Conservation (phyloP, 2,888 invertebrate genomes). For the Carcina quercana region DNA sequence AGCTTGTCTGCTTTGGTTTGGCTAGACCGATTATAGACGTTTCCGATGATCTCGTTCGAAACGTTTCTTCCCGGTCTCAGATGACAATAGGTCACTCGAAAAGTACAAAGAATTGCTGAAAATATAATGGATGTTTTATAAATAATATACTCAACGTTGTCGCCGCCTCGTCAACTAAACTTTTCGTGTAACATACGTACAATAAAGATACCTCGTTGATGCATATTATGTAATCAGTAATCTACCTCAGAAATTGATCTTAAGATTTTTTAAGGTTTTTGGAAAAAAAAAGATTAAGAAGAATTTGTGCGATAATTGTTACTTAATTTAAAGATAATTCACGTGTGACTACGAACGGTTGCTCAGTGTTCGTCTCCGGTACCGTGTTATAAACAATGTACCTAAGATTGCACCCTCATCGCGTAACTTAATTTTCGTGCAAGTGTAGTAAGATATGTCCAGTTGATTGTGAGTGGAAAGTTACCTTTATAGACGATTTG, state of each 20-base stretch:
- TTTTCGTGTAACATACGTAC: conserved; percentile 49
- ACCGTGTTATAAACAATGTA: conserved; percentile 53
- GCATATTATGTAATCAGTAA: conserved; percentile 65
- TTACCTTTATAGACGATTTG: conserved; percentile 61
- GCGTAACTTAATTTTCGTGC: conserved; percentile 44
- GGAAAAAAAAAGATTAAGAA: conserved; percentile 38
- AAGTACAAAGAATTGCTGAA: no score
- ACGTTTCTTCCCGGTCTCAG: no score
- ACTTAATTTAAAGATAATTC: conserved; percentile 63
- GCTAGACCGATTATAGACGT: no score
- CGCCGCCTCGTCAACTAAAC: conserved; percentile 26
- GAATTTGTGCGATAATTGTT: conserved; percentile 63
- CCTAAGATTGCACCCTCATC: conserved; percentile 40
- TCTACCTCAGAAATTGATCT: conserved; percentile 73
- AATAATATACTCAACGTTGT: conserved; percentile 18
- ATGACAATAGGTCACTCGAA: no score
- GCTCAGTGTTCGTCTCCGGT: conserved; percentile 59
- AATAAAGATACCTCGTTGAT: conserved; percentile 64
- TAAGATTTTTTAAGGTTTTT: conserved; percentile 66
- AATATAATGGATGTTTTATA: conserved; percentile 5
- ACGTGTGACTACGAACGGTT: conserved; percentile 62
- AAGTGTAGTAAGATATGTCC: conserved; percentile 41
- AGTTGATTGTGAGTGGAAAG: conserved; percentile 66
- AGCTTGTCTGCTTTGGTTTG: no score
- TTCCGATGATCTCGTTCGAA: no score